phyloP scores from a whole-genome alignment of 2,113 vertebrate genomes.

The Uria aalge region DNA sequence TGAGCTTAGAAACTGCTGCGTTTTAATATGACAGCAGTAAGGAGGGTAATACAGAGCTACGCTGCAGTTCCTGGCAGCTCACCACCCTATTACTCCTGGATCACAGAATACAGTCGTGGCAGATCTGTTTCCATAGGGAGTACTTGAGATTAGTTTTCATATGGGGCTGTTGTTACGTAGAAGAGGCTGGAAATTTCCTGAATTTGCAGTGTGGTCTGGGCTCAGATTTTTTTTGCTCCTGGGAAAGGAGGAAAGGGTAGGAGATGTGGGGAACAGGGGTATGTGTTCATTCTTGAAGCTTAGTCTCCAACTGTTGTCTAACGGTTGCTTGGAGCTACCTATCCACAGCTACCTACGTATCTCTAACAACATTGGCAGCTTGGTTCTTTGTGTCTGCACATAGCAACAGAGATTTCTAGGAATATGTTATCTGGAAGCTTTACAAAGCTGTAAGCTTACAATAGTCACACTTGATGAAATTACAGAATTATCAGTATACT shows the following conservation, averaged over 20 bases:
- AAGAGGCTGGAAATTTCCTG: neutral
- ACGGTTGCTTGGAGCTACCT: neutral
- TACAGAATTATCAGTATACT: neutral
- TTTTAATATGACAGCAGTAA: neutral
- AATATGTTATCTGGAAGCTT: neutral
- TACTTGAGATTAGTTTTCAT: neutral
- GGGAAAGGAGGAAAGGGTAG: neutral
- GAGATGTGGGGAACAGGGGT: neutral
- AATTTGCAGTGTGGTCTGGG: neutral
- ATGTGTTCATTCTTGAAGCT: neutral
- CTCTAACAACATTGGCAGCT: neutral
- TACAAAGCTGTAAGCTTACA: neutral
- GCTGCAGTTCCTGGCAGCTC: neutral
- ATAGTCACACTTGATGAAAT: neutral
- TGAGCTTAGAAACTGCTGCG: neutral
- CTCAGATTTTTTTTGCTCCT: neutral
- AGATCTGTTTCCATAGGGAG: slow-evolving; percentile 30
- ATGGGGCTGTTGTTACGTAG: neutral
- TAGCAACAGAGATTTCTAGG: neutral
- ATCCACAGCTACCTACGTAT: accelerated
- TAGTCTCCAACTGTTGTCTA: neutral
- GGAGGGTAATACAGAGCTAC: neutral
- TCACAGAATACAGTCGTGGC: neutral
- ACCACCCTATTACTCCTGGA: neutral
- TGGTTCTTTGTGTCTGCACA: neutral